Evolutionary conservation across 2,888 invertebrate species (phyloP).

Genomic region (Lasioglossum marginatum): DNA sequence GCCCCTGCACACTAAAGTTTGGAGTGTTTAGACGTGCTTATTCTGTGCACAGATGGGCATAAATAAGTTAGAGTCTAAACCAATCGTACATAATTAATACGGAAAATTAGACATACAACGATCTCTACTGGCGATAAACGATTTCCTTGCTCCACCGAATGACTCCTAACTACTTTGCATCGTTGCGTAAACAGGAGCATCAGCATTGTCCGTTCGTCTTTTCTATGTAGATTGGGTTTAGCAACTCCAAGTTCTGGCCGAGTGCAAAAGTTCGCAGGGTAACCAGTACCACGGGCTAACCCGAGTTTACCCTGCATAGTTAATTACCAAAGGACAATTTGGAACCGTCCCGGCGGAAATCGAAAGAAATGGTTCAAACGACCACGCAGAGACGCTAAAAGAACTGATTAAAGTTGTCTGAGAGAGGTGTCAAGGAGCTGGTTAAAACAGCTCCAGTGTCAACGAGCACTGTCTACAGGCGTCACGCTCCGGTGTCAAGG

Average conservation of each 20-base stretch:
- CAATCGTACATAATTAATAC: background rate
- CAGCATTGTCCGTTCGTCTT: background rate
- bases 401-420: conserved; percentile 12
- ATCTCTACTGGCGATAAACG: background rate
- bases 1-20: too few relatives aligned
- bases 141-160: background rate
- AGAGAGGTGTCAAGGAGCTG: conserved; percentile 16
- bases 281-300: background rate
- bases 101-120: background rate
- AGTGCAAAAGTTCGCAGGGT: background rate
- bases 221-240: background rate
- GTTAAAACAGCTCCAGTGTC: conserved; percentile 20
- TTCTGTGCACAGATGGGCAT: too few relatives aligned
- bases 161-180: background rate
- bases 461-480: conserved; percentile 1
- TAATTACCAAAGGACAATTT: conserved; percentile 3
- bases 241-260: background rate
- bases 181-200: background rate
- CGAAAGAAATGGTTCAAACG: conserved; percentile 13
- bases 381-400: background rate
- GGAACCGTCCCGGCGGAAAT: background rate
- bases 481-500: conserved; percentile 13
- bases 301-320: background rate
- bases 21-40: too few relatives aligned
- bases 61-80: too few relatives aligned